Evolutionary conservation across 1,140 invertebrate species (phyloP), one percentile per base, ranked within the genome.

Genomic region (Cydia amplana): DNA sequence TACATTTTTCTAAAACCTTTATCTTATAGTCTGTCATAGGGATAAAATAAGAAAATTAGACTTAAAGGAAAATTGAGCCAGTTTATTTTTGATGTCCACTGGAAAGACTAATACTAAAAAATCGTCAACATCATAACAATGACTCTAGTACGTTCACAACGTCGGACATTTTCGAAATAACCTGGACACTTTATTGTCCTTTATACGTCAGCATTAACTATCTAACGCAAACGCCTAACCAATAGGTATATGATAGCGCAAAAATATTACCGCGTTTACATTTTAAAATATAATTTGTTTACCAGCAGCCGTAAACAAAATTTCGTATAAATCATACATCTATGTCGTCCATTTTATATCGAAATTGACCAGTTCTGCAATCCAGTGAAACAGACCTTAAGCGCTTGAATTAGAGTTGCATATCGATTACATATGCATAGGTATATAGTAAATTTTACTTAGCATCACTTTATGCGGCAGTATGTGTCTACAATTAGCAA

Each of bases 131-230:
- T 0, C 0, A 32, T 32, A 4, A 32, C 5, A 6, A 32, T 32
- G 32, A 1, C 32, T 32, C 4, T 32, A 6, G 5, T 32, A 3
- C 55, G n/a, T 23, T 23, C 20, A 10, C 49, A n/a, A 51, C 6
- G n/a, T 55, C 1, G 55, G 55, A 60, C 55, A 60, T 60, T 60
- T 60, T 60, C 55, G 55, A 60, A 60, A 60, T 60, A 60, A 60
- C 55, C 1, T 60, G 55, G 55, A 60, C 55, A 23, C 2, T 60
- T 23, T 60, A 60, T 60, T 60, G 55, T 60, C 55, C 55, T 60
- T 60, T 23, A 12, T 23, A n/a, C 55, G 55, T 60, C 55, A 60
- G 55, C 9, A 60, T 60, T 60, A 18, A 55, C 6, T 55, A 55
- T 18, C 5, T 20, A 55, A 55, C 16, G 12, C 16, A 49, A 49